These are phyloP conservation scores for Enteromius thamalakanensis DNA, from an alignment of 2,797 vertebrate species.

Conservation along the genomic window DNA sequence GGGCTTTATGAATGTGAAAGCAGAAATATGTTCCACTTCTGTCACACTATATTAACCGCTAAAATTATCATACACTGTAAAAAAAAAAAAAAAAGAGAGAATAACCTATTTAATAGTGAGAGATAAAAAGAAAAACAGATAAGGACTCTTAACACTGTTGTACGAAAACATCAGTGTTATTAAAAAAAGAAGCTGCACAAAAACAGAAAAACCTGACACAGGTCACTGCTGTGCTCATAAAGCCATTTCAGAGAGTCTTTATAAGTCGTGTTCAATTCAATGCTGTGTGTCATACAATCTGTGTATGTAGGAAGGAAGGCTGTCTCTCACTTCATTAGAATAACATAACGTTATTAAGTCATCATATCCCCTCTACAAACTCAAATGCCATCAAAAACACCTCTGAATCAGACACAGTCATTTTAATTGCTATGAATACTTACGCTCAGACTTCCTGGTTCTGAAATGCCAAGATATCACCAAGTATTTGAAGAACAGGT, in stretches of 20 bases:
- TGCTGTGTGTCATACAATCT: background rate
- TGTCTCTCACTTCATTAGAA: constrained; percentile 2
- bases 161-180: background rate
- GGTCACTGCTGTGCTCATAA: background rate
- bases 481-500: background rate
- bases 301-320: constrained; percentile 14
- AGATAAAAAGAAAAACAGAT: background rate
- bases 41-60: background rate
- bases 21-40: constrained; percentile 15
- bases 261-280: background rate
- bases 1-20: constrained; percentile 20
- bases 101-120: background rate
- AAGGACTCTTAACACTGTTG: background rate
- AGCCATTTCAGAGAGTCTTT: background rate
- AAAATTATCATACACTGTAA: background rate
- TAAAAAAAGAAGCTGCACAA: background rate
- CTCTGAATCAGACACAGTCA: constrained; percentile 11
- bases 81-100: background rate
- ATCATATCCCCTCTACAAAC: constrained; percentile 9
- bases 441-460: background rate
- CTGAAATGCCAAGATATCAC: background rate
- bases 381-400: constrained; percentile 6
- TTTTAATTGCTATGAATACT: constrained; percentile 2
- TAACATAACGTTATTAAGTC: constrained; percentile 1
- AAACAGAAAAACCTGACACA: background rate